Evolutionary conservation across 1,140 invertebrate species (phyloP), one percentile per base, ranked within the genome.

Genomic region (Hycleus phaleratus): DNA sequence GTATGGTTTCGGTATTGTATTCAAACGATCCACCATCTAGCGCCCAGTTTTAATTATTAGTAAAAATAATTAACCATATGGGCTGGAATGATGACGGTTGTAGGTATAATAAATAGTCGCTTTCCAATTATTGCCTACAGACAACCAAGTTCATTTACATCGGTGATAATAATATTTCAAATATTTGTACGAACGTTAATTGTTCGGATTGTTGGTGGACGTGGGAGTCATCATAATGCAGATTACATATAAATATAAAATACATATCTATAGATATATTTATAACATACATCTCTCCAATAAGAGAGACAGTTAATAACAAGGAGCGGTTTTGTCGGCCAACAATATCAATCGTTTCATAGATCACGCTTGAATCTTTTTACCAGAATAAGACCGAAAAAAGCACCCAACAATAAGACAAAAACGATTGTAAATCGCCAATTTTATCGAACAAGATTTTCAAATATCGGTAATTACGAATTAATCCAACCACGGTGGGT

Each of bases 161-260:
- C 60, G 66, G 64, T 68, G 66, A 68, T 68, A 66, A 68, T 68
- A 68, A 68, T 68, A 68, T 66, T 68, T 68, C 64, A 68, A 68
- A 68, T 66, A 66, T 68, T 68, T 66, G 64, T 68, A 60, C 61
- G 61, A 32, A 32, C 32, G 32, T 32, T 32, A 32, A 32, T 32
- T 32, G 32, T 32, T 32, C 32, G 32, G 32, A 32, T 32, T 32
- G 32, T 32, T 32, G 32, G 32, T 32, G 32, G 32, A 32, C 32
- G 32, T 32, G 32, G 32, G 32, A 32, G 32, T 4, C 32, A 32
- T 32, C 32, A 32, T 32, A 32, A 32, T 32, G 32, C 32, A 32
- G 32, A 32, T 32, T 32, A 32, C 32, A 32, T 7, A 32, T 7
- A 32, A 5, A 32, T 32, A 32, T 18, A 18, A 18, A 18, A 18